phyloP scores from a whole-genome alignment of 2,797 vertebrate species.

The Clarias pachynema region DNA sequence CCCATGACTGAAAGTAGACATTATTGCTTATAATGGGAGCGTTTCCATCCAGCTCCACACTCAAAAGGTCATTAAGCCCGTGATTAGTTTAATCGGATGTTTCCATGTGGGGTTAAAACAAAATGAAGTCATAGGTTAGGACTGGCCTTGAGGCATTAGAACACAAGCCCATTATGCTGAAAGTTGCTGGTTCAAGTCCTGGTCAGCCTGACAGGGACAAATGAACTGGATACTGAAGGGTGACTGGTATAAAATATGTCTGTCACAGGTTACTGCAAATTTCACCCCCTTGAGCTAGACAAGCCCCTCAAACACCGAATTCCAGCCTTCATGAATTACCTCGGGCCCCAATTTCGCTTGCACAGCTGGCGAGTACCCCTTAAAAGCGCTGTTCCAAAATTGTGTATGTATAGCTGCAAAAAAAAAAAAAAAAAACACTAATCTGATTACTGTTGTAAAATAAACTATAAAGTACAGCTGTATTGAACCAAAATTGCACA shows the following conservation, averaged over 20 bases:
- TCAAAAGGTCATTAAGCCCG: constrained; percentile 40
- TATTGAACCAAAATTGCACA: constrained; percentile 25
- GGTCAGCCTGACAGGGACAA: constrained; percentile 43
- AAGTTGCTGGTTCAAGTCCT: constrained; percentile 51
- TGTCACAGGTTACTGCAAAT: constrained; percentile 50
- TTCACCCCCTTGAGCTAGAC: constrained; percentile 21
- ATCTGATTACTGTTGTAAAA: constrained; percentile 16
- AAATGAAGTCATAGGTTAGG: constrained; percentile 10
- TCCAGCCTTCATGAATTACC: constrained; percentile 11
- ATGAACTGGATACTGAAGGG: constrained; percentile 38
- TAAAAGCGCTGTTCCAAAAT: background rate
- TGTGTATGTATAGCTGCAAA: constrained; percentile 12
- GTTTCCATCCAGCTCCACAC: background rate
- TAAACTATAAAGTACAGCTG: constrained; percentile 15
- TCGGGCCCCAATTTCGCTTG: background rate
- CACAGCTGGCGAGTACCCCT: constrained; percentile 9
- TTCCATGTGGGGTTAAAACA: constrained; percentile 29
- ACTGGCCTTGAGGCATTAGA: constrained; percentile 35
- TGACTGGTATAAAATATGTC: constrained; percentile 50
- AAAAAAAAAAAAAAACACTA: background rate
- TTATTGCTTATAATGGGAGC: constrained; percentile 22
- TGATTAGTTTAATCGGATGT: constrained; percentile 44
- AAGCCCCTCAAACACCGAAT: constrained; percentile 23
- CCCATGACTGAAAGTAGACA: background rate
- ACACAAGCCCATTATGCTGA: constrained; percentile 39